These are phyloP conservation scores for Engraulis encrasicolus DNA, from an alignment of 2,113 vertebrate genomes.

Conservation along the genomic window DNA sequence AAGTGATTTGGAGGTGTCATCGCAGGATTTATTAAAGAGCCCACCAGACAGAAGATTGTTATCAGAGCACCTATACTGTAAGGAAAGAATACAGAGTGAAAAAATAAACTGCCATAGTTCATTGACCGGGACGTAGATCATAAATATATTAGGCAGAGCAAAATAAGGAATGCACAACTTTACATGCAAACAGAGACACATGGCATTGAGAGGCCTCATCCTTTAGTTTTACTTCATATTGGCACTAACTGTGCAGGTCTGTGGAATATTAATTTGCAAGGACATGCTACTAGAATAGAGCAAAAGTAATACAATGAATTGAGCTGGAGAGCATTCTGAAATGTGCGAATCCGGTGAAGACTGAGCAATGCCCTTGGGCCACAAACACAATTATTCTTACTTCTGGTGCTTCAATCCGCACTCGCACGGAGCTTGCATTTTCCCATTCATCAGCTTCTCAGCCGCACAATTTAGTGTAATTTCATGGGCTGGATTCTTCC, in stretches of 20 bases:
- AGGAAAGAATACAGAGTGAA: neutral
- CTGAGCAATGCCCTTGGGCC: conserved; percentile 22
- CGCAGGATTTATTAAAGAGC: neutral
- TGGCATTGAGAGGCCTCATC: neutral
- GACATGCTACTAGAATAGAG: neutral
- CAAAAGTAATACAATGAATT: conserved; percentile 7
- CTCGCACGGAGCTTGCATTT: conserved; percentile 23
- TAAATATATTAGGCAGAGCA: neutral
- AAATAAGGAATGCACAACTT: neutral
- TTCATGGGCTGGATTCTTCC: conserved; percentile 37
- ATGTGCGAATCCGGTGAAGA: conserved; percentile 20
- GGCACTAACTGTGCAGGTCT: conserved; percentile 12
- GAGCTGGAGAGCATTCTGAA: neutral
- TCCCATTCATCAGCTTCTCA: conserved; percentile 39
- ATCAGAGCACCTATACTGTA: neutral
- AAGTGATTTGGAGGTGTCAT: neutral
- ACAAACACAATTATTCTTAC: conserved; percentile 46
- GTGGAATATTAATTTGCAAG: conserved; percentile 29
- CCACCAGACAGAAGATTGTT: conserved; percentile 13
- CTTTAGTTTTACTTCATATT: neutral
- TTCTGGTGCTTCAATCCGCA: conserved; percentile 39
- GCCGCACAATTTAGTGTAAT: conserved; percentile 48
- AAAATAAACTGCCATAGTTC: too few species aligned
- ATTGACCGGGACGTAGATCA: neutral
- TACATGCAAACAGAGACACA: conserved; percentile 3